Base-by-base conservation (phyloP, 2,888 invertebrate species). In the Pseudococcus jackbeardsleyi region DNA sequence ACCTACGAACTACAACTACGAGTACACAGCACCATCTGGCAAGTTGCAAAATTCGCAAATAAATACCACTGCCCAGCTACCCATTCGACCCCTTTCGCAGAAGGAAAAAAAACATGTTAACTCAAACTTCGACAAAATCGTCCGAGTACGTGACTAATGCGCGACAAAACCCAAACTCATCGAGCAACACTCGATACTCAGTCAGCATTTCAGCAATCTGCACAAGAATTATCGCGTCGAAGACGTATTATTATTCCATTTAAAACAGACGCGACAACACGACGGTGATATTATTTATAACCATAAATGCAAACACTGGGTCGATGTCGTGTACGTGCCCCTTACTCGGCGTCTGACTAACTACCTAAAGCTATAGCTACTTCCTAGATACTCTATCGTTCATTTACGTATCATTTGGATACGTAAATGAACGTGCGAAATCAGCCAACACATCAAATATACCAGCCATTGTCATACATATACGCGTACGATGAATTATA, bases 191-290 rank as follows among this genome's bases (percentile, higher is more conserved):
- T 54, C 54, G 54, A 50, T 50, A 50, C 50, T 50, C 54, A n/a
- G 54, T 54, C 54, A 54, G 54, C 54, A 54, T n/a, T 54, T 54
- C 54, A 54, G 54, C 54, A 54, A 54, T 54, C n/a, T 54, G 54
- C 54, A 15, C 12, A 54, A n/a, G 7, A 54, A 54, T 54, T 54
- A 54, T 54, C 54, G 54, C n/a, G n/a, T n/a, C 54, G 6, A 54
- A n/a, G 54, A 54, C 12, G 15, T 54, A 54, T 54, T 54, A n/a
- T 50, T 15, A 50, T 50, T 12, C 50, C 15, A 15, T 50, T 50
- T 50, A 50, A 50, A 42, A 50, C 50, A 50, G 12, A 15, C 50
- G 50, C 50, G 50, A 50, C 50, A 12, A 50, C 50, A 48, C 26
- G 26, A 33, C 26, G 26, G 26, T 33, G 42, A 42, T 42, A 42